These are phyloP conservation scores for Mormyrops attenuatus DNA, from an alignment of 2,797 vertebrate species.

Conservation along the genomic window DNA sequence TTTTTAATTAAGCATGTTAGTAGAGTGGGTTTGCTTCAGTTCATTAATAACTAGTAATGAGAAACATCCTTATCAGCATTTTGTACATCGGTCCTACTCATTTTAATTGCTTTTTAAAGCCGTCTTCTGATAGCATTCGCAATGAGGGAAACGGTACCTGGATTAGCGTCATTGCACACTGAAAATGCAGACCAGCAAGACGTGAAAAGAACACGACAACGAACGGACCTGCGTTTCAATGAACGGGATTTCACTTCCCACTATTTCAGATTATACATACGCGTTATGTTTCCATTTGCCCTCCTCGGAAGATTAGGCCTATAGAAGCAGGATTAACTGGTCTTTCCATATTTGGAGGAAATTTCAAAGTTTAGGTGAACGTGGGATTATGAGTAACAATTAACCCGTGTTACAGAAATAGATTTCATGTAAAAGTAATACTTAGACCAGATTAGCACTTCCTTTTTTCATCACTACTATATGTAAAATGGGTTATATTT, in stretches of 20 bases:
- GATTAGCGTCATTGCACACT: not conserved
- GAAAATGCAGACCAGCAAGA: not conserved
- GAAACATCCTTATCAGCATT: not conserved
- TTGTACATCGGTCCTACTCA: not conserved
- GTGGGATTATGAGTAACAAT: not conserved
- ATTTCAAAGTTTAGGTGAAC: not conserved
- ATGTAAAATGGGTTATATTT: not conserved
- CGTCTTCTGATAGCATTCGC: not conserved
- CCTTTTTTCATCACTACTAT: not conserved
- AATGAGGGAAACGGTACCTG: not conserved
- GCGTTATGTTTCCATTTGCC: not conserved
- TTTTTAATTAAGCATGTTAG: not conserved
- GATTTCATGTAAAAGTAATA: not conserved
- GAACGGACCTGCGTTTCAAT: not conserved
- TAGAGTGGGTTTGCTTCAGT: not conserved
- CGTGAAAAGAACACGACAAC: not conserved
- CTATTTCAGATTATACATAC: not conserved
- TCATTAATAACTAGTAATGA: slow-evolving; percentile 18
- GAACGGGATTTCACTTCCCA: not conserved
- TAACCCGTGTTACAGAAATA: not conserved
- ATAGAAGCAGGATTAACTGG: not conserved
- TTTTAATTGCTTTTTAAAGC: slow-evolving; percentile 8
- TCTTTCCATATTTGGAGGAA: not conserved
- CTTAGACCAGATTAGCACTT: not conserved
- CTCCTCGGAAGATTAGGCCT: not conserved